These are phyloP conservation scores for Tenthredo distinguenda DNA, from an alignment of 2,888 invertebrate genomes.

Conservation along the genomic window DNA sequence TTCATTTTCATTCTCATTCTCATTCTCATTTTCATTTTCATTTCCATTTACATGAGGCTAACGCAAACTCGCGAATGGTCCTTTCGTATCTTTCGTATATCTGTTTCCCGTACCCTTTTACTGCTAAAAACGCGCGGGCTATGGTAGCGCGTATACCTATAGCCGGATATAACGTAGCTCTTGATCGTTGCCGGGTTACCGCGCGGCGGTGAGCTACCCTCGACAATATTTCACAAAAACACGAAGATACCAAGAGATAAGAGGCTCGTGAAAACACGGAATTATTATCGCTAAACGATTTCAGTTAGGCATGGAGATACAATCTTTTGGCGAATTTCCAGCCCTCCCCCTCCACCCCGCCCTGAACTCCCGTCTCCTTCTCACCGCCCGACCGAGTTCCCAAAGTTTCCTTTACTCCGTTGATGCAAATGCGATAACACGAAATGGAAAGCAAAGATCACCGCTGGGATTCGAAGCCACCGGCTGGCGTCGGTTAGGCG, in stretches of 20 bases:
- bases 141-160: background rate
- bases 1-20: constrained; percentile 24
- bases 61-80: constrained; percentile 30
- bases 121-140: background rate
- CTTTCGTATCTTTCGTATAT: constrained; percentile 33
- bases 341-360: constrained; percentile 23
- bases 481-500: constrained; percentile 34
- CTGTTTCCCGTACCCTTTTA: constrained; percentile 36
- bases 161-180: background rate
- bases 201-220: constrained; percentile 29
- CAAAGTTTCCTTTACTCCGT: constrained; percentile 54
- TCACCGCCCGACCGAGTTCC: constrained; percentile 24
- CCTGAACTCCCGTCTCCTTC: constrained; percentile 15
- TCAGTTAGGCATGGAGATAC: constrained; percentile 62
- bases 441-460: constrained; percentile 56
- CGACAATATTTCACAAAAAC: constrained; percentile 39
- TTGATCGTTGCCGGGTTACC: constrained; percentile 12
- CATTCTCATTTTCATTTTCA: constrained; percentile 43
- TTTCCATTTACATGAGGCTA: constrained; percentile 36
- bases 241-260: constrained; percentile 45
- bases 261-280: constrained; percentile 53
- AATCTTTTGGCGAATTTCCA: constrained; percentile 63
- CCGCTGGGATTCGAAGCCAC: constrained; percentile 44
- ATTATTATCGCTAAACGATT: constrained; percentile 62
- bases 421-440: constrained; percentile 57